phyloP scores from a whole-genome alignment of 2,888 invertebrate genomes.

The Eudemis profundana region DNA sequence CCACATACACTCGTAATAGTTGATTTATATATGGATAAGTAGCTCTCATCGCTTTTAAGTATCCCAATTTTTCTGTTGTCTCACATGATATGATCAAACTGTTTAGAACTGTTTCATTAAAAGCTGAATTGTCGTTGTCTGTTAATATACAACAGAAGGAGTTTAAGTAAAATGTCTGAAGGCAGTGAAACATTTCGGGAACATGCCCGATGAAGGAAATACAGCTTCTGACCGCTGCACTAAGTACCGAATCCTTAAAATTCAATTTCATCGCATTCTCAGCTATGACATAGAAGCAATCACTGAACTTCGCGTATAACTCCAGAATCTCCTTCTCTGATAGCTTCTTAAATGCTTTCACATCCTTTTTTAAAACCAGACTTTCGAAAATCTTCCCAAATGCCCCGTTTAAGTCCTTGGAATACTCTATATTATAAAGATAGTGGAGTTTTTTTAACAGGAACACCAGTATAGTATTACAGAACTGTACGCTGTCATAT shows the following conservation, averaged over 20 bases:
- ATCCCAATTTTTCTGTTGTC: slow-evolving; percentile 63
- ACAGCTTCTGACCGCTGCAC: slow-evolving; percentile 52
- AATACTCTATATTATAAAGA: slow-evolving; percentile 59
- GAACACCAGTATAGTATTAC: slow-evolving; percentile 60
- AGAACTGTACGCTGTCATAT: slow-evolving; percentile 67
- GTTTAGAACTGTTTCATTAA: slow-evolving; percentile 59
- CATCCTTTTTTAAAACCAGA: slow-evolving; percentile 58
- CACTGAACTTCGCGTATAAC: slow-evolving; percentile 67
- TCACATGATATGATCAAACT: slow-evolving; percentile 60
- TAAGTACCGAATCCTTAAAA: slow-evolving; percentile 59
- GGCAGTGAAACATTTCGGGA: slow-evolving; percentile 63
- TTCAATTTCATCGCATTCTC: slow-evolving; percentile 63
- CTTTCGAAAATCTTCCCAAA: slow-evolving; percentile 62
- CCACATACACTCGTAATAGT: slow-evolving; percentile 66
- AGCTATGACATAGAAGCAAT: slow-evolving; percentile 66
- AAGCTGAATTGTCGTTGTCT: slow-evolving; percentile 50
- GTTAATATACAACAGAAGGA: slow-evolving; percentile 64
- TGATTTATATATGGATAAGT: slow-evolving; percentile 71
- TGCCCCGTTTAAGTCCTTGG: slow-evolving; percentile 57
- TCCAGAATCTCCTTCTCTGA: slow-evolving; percentile 57
- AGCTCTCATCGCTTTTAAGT: slow-evolving; percentile 54
- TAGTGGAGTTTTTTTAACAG: slow-evolving; percentile 68
- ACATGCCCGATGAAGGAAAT: slow-evolving; percentile 60
- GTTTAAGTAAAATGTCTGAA: slow-evolving; percentile 69
- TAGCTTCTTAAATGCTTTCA: slow-evolving; percentile 58